Evolutionary conservation across 2,113 vertebrate genomes (phyloP).

Genomic region (Saguinus imperator): DNA sequence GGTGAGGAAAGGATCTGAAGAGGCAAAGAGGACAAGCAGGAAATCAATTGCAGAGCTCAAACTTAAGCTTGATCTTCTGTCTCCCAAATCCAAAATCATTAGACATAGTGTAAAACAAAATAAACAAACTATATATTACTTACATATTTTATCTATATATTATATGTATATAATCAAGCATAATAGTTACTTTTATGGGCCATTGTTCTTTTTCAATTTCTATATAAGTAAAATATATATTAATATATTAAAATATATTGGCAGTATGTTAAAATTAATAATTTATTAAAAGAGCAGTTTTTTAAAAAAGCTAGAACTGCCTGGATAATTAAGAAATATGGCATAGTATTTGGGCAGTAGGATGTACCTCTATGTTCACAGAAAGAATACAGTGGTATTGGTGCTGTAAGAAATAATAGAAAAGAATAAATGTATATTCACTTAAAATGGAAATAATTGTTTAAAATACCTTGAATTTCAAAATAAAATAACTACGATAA

Average conservation of each 20-base stretch:
- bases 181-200: neutral
- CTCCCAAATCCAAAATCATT: neutral
- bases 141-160: neutral
- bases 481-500: slow-evolving; percentile 33
- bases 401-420: neutral
- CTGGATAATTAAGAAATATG: neutral
- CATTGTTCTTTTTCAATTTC: neutral
- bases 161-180: neutral
- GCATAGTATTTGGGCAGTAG: neutral
- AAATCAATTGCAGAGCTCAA: neutral
- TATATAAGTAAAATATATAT: neutral
- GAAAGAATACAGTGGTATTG: neutral
- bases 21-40: neutral
- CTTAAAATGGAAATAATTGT: slow-evolving; percentile 16
- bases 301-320: neutral
- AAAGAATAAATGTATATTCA: neutral
- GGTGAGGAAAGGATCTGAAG: neutral
- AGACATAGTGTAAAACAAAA: neutral
- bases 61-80: neutral
- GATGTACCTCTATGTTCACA: neutral
- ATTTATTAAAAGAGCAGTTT: neutral
- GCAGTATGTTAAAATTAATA: neutral
- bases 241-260: neutral
- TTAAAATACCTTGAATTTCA: neutral
- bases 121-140: neutral